Percentiles rank a stretch among this genome's conserved stretches.
Evolutionary conservation across 2,888 invertebrate species (phyloP).

Genomic region (Troides oblongomaculatus): DNA sequence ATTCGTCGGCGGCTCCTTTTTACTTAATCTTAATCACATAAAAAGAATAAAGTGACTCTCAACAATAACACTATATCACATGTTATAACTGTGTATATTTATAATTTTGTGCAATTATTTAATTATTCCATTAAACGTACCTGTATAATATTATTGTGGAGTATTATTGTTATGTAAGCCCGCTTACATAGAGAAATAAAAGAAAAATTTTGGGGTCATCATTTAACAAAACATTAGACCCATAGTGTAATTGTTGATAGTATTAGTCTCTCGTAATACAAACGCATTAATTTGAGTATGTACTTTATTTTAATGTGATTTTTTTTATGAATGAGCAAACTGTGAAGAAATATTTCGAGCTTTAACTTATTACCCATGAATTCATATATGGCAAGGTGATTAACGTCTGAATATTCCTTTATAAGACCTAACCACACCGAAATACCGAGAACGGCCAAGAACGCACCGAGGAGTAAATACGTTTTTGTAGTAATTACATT

Average conservation of each 20-base stretch:
- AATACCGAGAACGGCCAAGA: conserved; percentile 24
- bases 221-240: no score
- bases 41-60: not conserved
- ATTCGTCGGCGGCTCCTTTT: conserved; percentile 45
- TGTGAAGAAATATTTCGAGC: not conserved
- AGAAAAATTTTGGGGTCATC: no score
- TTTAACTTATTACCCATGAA: not conserved
- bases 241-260: no score
- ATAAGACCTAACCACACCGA: conserved; percentile 18
- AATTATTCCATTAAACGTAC: no score
- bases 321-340: not conserved
- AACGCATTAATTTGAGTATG: not conserved
- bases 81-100: no score
- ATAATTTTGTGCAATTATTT: no score
- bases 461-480: conserved; percentile 22
- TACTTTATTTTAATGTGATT: not conserved
- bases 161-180: no score
- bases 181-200: no score
- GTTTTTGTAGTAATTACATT: conserved; percentile 54
- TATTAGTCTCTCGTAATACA: no score
- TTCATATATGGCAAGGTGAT: conserved; percentile 6
- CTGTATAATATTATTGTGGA: no score
- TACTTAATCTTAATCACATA: conserved; percentile 35
- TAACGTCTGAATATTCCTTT: conserved; percentile 17
- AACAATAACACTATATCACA: not conserved